phyloP scores from a whole-genome alignment of 2,888 invertebrate species.

The Luffia ferchaultella region DNA sequence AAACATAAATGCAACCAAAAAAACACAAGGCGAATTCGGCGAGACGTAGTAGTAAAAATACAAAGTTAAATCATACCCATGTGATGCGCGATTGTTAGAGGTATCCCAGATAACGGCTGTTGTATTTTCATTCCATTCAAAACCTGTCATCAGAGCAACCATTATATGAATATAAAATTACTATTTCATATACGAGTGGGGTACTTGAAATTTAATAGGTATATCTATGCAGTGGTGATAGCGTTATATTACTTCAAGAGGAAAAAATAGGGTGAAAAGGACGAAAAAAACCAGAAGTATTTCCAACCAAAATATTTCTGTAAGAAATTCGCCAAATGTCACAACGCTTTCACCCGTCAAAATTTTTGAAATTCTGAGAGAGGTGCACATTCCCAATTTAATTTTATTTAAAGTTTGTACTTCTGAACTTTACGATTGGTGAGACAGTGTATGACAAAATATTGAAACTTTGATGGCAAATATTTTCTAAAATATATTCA shows the following conservation, averaged over 20 bases:
- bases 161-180: not conserved
- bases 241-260: constrained; percentile 1
- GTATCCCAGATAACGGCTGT: constrained; percentile 48
- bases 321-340: too few species aligned
- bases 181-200: too few species aligned
- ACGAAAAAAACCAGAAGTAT: too few species aligned
- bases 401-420: too few species aligned
- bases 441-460: too few species aligned
- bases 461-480: too few species aligned
- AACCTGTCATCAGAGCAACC: constrained; percentile 28
- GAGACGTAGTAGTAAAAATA: not conserved
- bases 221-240: not conserved
- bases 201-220: constrained; percentile 4
- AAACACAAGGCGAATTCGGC: not conserved
- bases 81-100: constrained; percentile 49
- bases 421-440: too few species aligned
- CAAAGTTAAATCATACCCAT: constrained; percentile 34
- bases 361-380: too few species aligned
- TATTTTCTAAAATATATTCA: too few species aligned
- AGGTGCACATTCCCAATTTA: too few species aligned
- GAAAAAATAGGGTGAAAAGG: constrained; percentile 1
- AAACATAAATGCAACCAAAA: constrained; percentile 2
- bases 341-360: too few species aligned
- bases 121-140: constrained; percentile 47
- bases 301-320: too few species aligned